Conservation (phyloP, 1,140 invertebrate genomes). For the Maconellicoccus hirsutus region DNA sequence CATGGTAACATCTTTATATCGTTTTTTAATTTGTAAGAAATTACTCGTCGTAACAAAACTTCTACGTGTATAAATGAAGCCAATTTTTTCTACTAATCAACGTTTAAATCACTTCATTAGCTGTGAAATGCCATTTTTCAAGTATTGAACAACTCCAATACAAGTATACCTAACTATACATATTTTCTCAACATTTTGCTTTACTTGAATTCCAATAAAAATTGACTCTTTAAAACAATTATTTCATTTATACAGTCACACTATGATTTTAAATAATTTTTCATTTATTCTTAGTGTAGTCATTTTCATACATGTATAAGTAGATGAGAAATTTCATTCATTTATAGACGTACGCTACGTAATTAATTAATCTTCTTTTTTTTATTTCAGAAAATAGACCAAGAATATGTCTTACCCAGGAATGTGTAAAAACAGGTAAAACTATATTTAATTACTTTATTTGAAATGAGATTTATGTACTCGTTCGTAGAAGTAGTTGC, state of each 20-base stretch:
- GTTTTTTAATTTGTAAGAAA: neutral
- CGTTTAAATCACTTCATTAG: neutral
- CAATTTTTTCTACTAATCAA: neutral
- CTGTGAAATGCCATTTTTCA: neutral
- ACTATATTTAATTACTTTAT: neutral
- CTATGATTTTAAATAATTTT: too few relatives aligned
- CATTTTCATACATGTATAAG: too few relatives aligned
- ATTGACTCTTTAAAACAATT: too few relatives aligned
- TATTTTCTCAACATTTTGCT: too few relatives aligned
- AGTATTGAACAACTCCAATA: neutral
- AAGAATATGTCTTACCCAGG: conserved; percentile 30
- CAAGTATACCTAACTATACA: too few relatives aligned
- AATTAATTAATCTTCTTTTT: too few relatives aligned
- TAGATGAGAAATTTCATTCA: too few relatives aligned
- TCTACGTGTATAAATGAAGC: neutral
- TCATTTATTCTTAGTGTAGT: too few relatives aligned
- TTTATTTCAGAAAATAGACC: conserved; percentile 10
- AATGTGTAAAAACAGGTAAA: conserved; percentile 32
- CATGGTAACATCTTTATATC: neutral
- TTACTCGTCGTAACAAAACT: neutral
- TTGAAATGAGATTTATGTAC: too few relatives aligned
- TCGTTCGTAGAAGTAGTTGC: too few relatives aligned
- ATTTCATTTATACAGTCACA: too few relatives aligned
- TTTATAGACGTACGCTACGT: too few relatives aligned
- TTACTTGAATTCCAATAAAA: neutral